Base-by-base conservation (phyloP, 1,140 invertebrate genomes). In the Ladona fulva region DNA sequence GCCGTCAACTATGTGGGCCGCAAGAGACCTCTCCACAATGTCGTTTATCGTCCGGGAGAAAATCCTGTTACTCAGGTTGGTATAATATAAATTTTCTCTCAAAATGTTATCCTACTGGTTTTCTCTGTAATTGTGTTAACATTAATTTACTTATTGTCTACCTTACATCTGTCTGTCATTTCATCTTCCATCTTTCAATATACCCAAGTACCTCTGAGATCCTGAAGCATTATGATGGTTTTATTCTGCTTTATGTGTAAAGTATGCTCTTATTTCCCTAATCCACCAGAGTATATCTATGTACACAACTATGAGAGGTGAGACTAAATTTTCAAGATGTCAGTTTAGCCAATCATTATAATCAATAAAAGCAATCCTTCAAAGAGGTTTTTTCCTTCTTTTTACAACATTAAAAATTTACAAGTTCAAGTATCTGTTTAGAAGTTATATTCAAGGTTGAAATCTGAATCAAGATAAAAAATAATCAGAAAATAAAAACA, bases 1-100 rank as follows among this genome's bases (percentile, higher is more conserved):
- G 95, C 94, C 84, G 95, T 97, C 80, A 97, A 97, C 89, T 97
- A 97, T 86, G 93, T 97, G 74, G 94, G 95, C 75, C 90, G 95
- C n/a, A 96, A 95, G 83, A 87, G 94, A 80, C 94, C 94, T 59
- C 87, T 94, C 75, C 93, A 95, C 86, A 95, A 95, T 85, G 93
- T 95, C 79, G 93, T 94, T 79, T 95, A 95, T 86, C 87, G 93
- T 80, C 94, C 94, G 7, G 94, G 94, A 79, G 94, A 95, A 83
- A 95, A 95, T 87, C 93, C 94, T 78, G 93, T 95, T 80, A 94
- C 93, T 82, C 94, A 95, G 93, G 94, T 95, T 88, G 87, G 85
- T 81, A 78, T 78, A 78, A 25, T 24, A 16, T 6, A 22, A 3
- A 66, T 12, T 22, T 66, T 12, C 52, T 37, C 12, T 76, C 22